Evolutionary conservation across 2,113 vertebrate species (phyloP), one percentile per base, ranked within the genome.

Genomic region (Microcebus ravelobensis): DNA sequence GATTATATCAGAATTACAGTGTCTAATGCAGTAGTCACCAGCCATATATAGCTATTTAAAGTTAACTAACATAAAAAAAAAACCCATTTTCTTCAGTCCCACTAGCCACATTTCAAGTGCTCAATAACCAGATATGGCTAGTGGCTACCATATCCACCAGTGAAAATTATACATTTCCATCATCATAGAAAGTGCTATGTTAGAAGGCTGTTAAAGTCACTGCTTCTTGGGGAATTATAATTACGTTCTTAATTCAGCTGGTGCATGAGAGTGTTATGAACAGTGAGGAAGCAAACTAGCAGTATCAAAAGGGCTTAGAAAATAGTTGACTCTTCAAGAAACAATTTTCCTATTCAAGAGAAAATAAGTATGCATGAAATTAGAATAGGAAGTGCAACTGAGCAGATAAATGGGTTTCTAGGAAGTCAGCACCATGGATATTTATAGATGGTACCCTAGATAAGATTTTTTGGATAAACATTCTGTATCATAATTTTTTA

Each of bases 221-320:
- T 89, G 9, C 76, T 97, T 65, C 23, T 31, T n/a, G 92, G 71
- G 96, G 68, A 79, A 94, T 86, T 94, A 68, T 67, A 76, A 90
- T 97, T 63, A 90, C 94, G 80, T 98, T 94, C 68, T 84, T 94
- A 5, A 65, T 90, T 98, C 79, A 92, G 45, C 42, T 87, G 91
- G 55, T 87, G 34, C 36, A 5, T 8, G 63, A 71, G 52, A 29
- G 10, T 87, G 92, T 9, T 95, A 29, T 74, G 84, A 88, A 71
- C 39, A 50, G 34, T 18, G 55, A 97, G 45, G 42, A 85, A 94
- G 91, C 89, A 86, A 70, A 71, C 92, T 67, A 76, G 83, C 36
- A 50, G 8, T 83, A 80, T 61, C 92, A 85, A 95, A 80, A 45
- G 61, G 4, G 18, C 79, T 93, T 48, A 70, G 96, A 92, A 97